Percentiles rank a stretch among this genome's conserved stretches.
phyloP scores from a whole-genome alignment of 2,888 invertebrate genomes.

The Heliconius charithonia region DNA sequence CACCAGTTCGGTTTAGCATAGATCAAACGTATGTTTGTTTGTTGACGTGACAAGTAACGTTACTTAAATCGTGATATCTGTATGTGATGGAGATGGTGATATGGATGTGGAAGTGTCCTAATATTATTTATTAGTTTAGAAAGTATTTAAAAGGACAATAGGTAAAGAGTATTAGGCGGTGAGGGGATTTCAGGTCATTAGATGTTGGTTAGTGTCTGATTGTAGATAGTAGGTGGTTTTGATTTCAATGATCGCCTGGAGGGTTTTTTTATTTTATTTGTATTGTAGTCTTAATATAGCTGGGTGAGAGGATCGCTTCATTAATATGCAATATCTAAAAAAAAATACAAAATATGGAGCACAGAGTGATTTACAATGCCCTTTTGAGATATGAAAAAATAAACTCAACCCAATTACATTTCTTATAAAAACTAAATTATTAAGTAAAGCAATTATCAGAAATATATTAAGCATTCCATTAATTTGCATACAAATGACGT shows the following conservation, averaged over 20 bases:
- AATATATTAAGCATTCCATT: background rate
- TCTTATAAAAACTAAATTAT: background rate
- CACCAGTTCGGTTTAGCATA: slow-evolving; percentile 58
- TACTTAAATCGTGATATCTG: slow-evolving; percentile 50
- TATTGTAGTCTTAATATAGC: too few relatives aligned
- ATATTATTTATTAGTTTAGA: slow-evolving; percentile 20
- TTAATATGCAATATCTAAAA: background rate
- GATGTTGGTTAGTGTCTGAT: background rate
- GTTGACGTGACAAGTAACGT: slow-evolving; percentile 68
- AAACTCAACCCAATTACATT: background rate
- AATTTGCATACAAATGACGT: slow-evolving; percentile 8
- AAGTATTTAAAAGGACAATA: slow-evolving; percentile 30
- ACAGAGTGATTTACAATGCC: background rate
- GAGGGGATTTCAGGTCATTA: slow-evolving; percentile 1
- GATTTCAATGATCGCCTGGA: background rate
- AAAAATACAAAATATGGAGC: background rate
- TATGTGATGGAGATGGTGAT: slow-evolving; percentile 17
- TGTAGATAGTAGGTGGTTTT: background rate
- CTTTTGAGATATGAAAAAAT: background rate
- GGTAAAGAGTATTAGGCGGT: slow-evolving; percentile 20
- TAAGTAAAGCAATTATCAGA: background rate
- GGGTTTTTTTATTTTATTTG: too few relatives aligned
- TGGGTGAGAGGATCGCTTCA: too few relatives aligned
- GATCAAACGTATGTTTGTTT: slow-evolving; percentile 64
- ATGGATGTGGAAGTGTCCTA: slow-evolving; percentile 14